Evolutionary conservation across 2,888 invertebrate species (phyloP), one percentile per base, ranked within the genome.

Genomic region (Calameuta filiformis): DNA sequence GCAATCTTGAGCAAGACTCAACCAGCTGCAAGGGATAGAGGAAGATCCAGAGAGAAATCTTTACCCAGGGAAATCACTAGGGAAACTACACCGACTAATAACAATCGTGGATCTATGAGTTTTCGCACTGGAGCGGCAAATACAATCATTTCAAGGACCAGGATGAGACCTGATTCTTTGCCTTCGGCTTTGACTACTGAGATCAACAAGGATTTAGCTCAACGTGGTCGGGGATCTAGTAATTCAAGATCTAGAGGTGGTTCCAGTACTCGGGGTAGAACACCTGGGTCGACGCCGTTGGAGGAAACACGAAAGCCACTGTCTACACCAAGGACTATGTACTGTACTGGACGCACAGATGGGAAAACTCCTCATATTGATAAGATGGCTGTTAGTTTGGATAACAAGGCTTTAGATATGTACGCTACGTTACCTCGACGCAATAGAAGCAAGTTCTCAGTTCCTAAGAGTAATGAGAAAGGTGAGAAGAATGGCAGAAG

Each of bases 351-450:
- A 35, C 82, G 86, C 71, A 69, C 79, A 2, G 85, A 85, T 12
- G 75, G 80, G 2, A 80, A 79, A 35, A 80, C 76, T 34, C 68
- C 77, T 15, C 82, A 80, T 1, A 75, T 82, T 11, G 89, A 87
- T 30, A 86, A 84, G 75, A 86, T 83, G 92, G 92, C 78, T 85
- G 86, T 73, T 91, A 93, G 31, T 91, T 90, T 82, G 12, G 87
- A 86, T 56, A 86, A 80, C 33, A 90, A 90, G 73, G 93, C 95
- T 0, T 93, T 95, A 15, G 96, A 96, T 87, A 95, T 95, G 84
- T 96, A 95, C 85, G 96, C 95, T 12, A 97, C 97, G 0, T 90
- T 97, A 71, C 97, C 97, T 0, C 93, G 97, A 69, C 93, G 96
- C 77, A 93, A 95, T 81, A 94, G 95, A 83, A 84, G 68, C 31